These are phyloP conservation scores for Trichomalopsis sarcophagae DNA, from an alignment of 1,140 invertebrate genomes.

Conservation along the genomic window DNA sequence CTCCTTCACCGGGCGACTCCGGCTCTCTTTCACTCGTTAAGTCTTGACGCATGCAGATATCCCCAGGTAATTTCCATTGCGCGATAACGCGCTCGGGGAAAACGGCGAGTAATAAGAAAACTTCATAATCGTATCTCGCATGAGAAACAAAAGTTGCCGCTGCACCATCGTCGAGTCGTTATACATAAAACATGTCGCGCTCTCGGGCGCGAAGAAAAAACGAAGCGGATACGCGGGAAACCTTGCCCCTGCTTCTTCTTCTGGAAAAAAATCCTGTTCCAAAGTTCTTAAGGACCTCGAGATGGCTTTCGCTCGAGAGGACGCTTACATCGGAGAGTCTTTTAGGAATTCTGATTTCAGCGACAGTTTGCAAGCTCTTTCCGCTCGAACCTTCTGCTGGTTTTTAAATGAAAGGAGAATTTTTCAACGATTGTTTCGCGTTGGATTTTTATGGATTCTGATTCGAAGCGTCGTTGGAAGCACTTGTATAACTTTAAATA, in stretches of 20 bases:
- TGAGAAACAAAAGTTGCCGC: constrained; percentile 15
- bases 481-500: no score
- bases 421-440: not conserved
- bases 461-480: no score
- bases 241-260: no score
- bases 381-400: not conserved
- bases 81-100: constrained; percentile 13
- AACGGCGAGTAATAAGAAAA: constrained; percentile 39
- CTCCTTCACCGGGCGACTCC: not conserved
- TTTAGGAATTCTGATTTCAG: constrained; percentile 17
- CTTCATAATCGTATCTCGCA: constrained; percentile 40
- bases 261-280: constrained; percentile 20
- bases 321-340: not conserved
- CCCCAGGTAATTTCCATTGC: constrained; percentile 36
- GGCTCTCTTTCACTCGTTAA: not conserved
- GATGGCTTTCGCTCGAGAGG: constrained; percentile 16
- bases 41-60: constrained; percentile 10
- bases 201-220: not conserved
- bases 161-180: not conserved
- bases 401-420: not conserved
- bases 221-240: not conserved
- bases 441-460: no score
- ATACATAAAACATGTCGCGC: constrained; percentile 36
- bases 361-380: not conserved
- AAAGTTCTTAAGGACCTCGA: constrained; percentile 24